These are phyloP conservation scores for Agelas oroides DNA, from an alignment of 37 sponge, comb jelly and placozoan species.

Conservation along the genomic window DNA sequence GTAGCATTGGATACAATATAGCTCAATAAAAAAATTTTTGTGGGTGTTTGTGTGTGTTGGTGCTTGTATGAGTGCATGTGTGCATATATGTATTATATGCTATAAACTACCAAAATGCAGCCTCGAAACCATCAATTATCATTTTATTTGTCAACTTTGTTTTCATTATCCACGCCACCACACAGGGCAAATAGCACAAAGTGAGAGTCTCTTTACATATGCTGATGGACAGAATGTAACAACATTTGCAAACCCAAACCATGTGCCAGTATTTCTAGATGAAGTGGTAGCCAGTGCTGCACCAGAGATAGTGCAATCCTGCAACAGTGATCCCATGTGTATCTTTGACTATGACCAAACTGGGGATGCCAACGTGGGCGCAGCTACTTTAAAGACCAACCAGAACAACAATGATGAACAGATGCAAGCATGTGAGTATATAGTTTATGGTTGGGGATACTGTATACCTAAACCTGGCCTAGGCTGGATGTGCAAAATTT, in stretches of 20 bases:
- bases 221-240: neutral
- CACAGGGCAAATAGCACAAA: slow-evolving; percentile 61
- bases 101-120: too few species aligned
- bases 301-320: slow-evolving; percentile 1
- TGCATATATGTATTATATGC: too few species aligned
- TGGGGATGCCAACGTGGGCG: slow-evolving; percentile 41
- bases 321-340: slow-evolving; percentile 46
- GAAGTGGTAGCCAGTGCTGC: slow-evolving; percentile 35
- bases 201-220: slow-evolving; percentile 61
- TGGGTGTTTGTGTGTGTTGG: too few species aligned
- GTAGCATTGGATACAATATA: too few species aligned
- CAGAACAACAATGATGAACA: neutral
- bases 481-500: too few species aligned
- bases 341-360: slow-evolving; percentile 73
- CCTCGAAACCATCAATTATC: too few species aligned
- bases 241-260: slow-evolving; percentile 49
- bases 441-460: too few species aligned
- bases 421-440: slow-evolving; percentile 6
- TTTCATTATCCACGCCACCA: neutral
- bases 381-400: slow-evolving; percentile 12
- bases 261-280: slow-evolving; percentile 59
- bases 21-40: too few species aligned
- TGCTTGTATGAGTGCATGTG: too few species aligned
- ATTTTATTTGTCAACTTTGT: too few species aligned
- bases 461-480: too few species aligned